phyloP scores from a whole-genome alignment of 2,113 vertebrate genomes.

The Petrocephalus zakoni region DNA sequence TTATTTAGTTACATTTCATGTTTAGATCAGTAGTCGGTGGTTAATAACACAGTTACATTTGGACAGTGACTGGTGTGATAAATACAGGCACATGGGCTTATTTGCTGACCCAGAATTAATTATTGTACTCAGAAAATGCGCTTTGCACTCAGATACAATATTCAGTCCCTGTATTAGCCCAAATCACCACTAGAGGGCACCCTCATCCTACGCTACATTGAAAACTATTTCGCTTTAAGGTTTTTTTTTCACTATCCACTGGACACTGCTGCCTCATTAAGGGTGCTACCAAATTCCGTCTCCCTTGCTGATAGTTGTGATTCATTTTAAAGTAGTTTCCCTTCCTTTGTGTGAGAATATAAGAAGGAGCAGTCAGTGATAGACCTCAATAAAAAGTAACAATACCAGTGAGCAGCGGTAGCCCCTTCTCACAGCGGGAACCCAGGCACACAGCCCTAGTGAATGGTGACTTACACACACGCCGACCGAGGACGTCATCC shows the following conservation, averaged over 20 bases:
- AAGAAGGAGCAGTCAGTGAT: slow-evolving; percentile 50
- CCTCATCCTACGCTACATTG: neutral
- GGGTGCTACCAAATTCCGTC: neutral
- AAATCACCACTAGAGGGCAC: neutral
- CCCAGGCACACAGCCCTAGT: neutral
- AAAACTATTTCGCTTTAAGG: neutral
- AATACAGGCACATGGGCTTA: neutral
- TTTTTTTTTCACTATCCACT: neutral
- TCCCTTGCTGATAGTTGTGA: neutral
- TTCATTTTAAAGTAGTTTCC: neutral
- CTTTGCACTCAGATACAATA: neutral
- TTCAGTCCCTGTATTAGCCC: neutral
- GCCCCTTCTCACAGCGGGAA: neutral
- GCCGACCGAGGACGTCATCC: neutral
- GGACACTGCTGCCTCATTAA: neutral
- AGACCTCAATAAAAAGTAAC: slow-evolving; percentile 57
- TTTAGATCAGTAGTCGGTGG: neutral
- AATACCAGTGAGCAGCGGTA: neutral
- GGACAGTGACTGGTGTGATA: neutral
- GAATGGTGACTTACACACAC: neutral
- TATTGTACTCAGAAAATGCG: neutral
- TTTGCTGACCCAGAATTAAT: neutral
- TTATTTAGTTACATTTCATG: neutral
- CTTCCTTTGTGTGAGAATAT: neutral
- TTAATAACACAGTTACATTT: neutral